A percentile compares a stretch with the other conserved stretches of the same genome.
Conservation (phyloP, 1,140 invertebrate genomes). For the Adoxophyes honmai region DNA sequence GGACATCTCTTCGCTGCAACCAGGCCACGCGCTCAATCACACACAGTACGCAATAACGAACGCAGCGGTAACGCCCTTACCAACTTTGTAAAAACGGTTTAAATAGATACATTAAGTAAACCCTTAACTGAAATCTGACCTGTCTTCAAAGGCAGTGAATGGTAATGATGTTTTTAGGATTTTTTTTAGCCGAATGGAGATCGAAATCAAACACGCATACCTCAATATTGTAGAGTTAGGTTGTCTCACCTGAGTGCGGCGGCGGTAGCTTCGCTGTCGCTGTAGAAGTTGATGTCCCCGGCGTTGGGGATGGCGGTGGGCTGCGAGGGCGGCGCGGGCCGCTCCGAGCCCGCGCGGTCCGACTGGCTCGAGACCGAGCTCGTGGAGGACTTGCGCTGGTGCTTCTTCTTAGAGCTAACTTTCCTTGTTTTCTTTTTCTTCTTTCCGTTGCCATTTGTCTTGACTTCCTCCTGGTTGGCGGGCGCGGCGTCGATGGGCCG, state of each 20-base stretch:
- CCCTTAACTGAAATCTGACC: background rate
- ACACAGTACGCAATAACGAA: background rate
- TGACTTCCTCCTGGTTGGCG: constrained; percentile 54
- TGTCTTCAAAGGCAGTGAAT: background rate
- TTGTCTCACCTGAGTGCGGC: constrained; percentile 78
- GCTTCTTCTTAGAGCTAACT: constrained; percentile 87
- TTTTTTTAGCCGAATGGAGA: background rate
- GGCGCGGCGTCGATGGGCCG: constrained; percentile 75
- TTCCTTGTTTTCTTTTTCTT: constrained; percentile 88
- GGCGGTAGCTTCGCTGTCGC: constrained; percentile 90
- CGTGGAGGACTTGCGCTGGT: constrained; percentile 82
- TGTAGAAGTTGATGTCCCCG: constrained; percentile 84
- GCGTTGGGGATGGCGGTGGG: constrained; percentile 44
- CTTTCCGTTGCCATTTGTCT: constrained; percentile 71
- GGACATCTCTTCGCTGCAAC: constrained; percentile 73
- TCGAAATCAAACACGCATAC: constrained; percentile 8
- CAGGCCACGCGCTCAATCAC: constrained; percentile 34
- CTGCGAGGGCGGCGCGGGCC: constrained; percentile 43
- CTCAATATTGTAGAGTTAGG: background rate
- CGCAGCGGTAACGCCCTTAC: too few species aligned
- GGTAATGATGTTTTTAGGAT: background rate
- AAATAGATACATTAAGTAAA: background rate
- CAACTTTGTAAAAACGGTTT: too few species aligned
- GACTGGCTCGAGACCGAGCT: constrained; percentile 75
- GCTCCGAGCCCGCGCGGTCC: constrained; percentile 60